Evolutionary conservation across 2,888 invertebrate species (phyloP), one percentile per base, ranked within the genome.

Genomic region (Anthophora plumipes): DNA sequence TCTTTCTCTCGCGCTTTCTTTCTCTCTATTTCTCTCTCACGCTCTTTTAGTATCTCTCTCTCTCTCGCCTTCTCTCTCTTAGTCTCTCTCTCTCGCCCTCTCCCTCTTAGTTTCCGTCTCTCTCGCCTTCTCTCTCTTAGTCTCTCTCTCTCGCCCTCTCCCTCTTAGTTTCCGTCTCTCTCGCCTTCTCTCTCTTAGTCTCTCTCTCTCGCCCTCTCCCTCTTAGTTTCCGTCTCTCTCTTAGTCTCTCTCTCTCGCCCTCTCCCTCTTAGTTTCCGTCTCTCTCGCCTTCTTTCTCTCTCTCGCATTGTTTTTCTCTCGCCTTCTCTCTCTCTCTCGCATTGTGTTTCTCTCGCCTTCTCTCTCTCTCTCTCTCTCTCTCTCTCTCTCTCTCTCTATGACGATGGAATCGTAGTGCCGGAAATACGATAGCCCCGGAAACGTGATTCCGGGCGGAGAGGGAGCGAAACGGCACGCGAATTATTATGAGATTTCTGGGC

Each of bases 401-500:
- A 7, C 7, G 22, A 39, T 52, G 64, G 64, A 74, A 77, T 50
- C 64, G 64, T 20, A 64, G 43, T 43, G 4, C 76, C 75, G 76
- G 64, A 77, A 77, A 74, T 70, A 75, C 71, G 60, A 8, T 39
- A 55, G 60, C 46, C 9, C 46, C 74, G 77, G 77, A 77, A 77
- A 12, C 66, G 66, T 17, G 66, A 52, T 66, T 66, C 74, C 77
- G 74, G n/a, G 52, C 60, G 46, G 72, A 20, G 63, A 48, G 20
- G 39, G 12, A 39, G 48, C 76, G 37, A 8, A 39, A 48, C 64
- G 55, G 46, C 39, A 31, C 31, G 25, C 74, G 66, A 77, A 67
- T 77, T 74, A 77, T 73, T 77, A 77, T 74, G 60, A 60, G 77
- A 77, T 77, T 77, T 77, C 77, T 77, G 74, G 77, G 39, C 77